Evolutionary conservation across 2,113 vertebrate species (phyloP).

Genomic region (Otolemur garnettii): DNA sequence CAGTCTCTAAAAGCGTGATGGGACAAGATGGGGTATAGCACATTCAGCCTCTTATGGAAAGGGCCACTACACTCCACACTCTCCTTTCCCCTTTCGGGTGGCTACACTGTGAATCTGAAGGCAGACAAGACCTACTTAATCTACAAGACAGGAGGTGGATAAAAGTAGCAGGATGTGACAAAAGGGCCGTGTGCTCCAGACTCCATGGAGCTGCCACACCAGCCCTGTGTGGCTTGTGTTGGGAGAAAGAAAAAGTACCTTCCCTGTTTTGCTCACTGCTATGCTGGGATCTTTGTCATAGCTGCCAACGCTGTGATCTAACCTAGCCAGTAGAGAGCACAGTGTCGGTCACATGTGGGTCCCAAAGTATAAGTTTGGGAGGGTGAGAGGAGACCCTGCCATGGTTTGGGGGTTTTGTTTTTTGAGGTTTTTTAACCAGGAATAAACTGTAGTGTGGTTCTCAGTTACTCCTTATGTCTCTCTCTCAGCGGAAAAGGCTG

Average conservation of each 20-base stretch:
- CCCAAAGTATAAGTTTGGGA: neutral
- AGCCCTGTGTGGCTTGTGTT: accelerated
- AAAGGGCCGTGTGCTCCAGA: neutral
- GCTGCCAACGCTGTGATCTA: neutral
- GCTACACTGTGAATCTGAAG: accelerated
- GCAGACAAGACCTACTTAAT: neutral
- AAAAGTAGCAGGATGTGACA: neutral
- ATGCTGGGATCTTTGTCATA: accelerated
- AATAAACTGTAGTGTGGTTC: neutral
- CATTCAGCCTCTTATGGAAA: accelerated
- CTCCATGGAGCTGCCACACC: neutral
- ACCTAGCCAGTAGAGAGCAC: accelerated
- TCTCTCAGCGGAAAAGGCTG: neutral
- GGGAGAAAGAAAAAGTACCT: neutral
- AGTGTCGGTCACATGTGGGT: accelerated
- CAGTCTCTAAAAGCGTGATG: neutral
- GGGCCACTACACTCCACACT: accelerated
- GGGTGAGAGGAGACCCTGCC: neutral
- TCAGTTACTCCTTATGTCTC: neutral
- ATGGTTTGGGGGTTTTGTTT: accelerated
- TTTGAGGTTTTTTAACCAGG: neutral
- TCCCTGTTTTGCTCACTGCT: accelerated
- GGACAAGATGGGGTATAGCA: accelerated
- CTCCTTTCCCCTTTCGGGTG: too few relatives aligned
- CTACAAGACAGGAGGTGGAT: accelerated